Conservation (phyloP, 2,113 vertebrate species). For the Xenopus tropicalis region DNA sequence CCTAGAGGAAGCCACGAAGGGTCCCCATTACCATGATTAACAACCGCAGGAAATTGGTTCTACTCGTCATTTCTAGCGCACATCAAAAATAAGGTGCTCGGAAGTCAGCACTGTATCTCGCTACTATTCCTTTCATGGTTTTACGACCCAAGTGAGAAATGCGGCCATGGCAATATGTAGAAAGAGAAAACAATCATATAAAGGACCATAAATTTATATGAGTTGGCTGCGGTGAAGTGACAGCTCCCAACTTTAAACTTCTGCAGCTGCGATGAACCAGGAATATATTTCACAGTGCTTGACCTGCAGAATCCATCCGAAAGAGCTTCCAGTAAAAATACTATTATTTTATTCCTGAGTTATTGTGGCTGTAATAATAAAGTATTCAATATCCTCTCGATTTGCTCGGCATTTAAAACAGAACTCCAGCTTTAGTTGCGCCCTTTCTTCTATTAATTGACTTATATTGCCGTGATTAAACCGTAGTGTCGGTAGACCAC, state of each 20-base stretch:
- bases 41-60: constrained; percentile 58
- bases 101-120: constrained; percentile 58
- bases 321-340: constrained; percentile 34
- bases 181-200: constrained; percentile 58
- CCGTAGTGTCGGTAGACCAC: constrained; percentile 7
- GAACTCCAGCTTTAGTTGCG: not conserved
- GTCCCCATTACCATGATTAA: constrained; percentile 55
- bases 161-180: constrained; percentile 45
- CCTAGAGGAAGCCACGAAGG: constrained; percentile 49
- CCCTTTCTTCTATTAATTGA: constrained; percentile 26
- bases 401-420: constrained; percentile 19
- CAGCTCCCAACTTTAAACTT: constrained; percentile 59
- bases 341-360: constrained; percentile 27
- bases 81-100: constrained; percentile 52
- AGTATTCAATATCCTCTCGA: constrained; percentile 37
- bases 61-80: constrained; percentile 50
- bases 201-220: constrained; percentile 55
- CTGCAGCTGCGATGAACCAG: constrained; percentile 53
- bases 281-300: constrained; percentile 53
- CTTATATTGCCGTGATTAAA: constrained; percentile 27
- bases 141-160: constrained; percentile 58
- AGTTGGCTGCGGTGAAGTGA: constrained; percentile 54
- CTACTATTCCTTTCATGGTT: constrained; percentile 57
- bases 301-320: constrained; percentile 20
- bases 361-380: constrained; percentile 36